Conservation (phyloP, 2,113 vertebrate genomes). For the Oncorhynchus kisutch region DNA sequence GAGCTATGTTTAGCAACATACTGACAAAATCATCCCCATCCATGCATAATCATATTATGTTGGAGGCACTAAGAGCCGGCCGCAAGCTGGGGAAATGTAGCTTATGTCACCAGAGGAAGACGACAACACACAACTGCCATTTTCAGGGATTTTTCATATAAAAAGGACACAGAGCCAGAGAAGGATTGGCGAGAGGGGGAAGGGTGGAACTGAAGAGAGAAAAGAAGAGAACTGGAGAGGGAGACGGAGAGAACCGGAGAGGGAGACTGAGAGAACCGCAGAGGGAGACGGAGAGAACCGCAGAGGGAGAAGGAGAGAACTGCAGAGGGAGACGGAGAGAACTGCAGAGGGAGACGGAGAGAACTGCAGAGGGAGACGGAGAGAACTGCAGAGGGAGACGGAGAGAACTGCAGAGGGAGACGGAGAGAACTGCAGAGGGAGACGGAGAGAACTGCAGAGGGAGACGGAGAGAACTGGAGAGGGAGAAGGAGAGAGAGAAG, state of each 20-base stretch:
- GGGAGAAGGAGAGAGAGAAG: conserved; percentile 7
- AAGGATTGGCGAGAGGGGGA: background rate
- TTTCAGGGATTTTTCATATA: background rate
- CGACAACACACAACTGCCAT: too few species aligned
- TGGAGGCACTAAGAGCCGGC: conserved; percentile 62
- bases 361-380: background rate
- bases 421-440: conserved; percentile 20
- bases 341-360: conserved; percentile 21
- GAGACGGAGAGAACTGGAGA: conserved; percentile 21
- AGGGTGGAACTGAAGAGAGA: conserved; percentile 14
- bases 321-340: background rate
- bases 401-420: conserved; percentile 14
- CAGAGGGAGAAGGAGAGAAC: background rate
- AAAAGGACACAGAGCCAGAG: background rate
- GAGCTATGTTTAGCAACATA: conserved; percentile 61
- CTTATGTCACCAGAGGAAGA: background rate
- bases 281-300: background rate
- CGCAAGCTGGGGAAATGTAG: background rate
- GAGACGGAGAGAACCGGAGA: conserved; percentile 11
- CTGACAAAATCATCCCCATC: conserved; percentile 63
- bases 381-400: background rate
- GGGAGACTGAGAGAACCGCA: background rate
- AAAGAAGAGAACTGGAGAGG: conserved; percentile 13
- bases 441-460: conserved; percentile 2
- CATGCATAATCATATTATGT: conserved; percentile 66